Evolutionary conservation across 2,888 invertebrate genomes (phyloP), one percentile per base, ranked within the genome.

Genomic region (Oscheius sp.): DNA sequence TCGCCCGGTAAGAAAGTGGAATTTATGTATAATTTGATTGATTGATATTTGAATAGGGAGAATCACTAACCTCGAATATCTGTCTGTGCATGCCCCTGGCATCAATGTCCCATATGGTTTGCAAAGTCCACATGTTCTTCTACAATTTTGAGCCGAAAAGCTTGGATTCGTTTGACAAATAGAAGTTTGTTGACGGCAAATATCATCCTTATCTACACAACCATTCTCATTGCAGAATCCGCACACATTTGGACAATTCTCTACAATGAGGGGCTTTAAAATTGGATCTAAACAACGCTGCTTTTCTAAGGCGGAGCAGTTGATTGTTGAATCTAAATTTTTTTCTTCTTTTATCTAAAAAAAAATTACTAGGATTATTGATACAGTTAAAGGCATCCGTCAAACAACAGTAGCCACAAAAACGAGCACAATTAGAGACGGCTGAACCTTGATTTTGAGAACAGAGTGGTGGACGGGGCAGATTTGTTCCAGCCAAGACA

Each of bases 221-320:
- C 22, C 9, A 6, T 14, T 14, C 41, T 24, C 12, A 24, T 47
- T 47, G 47, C 47, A 47, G 12, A 47, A 47, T 47, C 47, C 47
- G 12, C 47, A 47, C 20, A 47, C 24, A 47, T 47, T 47, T 47
- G 47, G 47, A 20, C 47, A 47, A 22, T 47, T 47, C 24, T 47
- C 47, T 24, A 47, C 24, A 5, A 47, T 20, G 4, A 22, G 5
- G 20, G 8, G 2, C 47, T 47, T 47, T 22, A 17, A 20, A 17
- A 24, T 47, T 5, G 47, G 5, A 24, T 47, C 12, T 12, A 47
- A 47, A 24, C 47, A 47, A 5, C 24, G 17, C 4, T 47, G 2
- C 22, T 47, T 47, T 47, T 14, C 12, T 12, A 47, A 22, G 4
- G 4, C 4, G 20, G 22, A 14, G 24, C 47, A 47, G 12, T 47